These are phyloP conservation scores for Lacanobia oleracea DNA, from an alignment of 2,888 invertebrate species.

Conservation along the genomic window DNA sequence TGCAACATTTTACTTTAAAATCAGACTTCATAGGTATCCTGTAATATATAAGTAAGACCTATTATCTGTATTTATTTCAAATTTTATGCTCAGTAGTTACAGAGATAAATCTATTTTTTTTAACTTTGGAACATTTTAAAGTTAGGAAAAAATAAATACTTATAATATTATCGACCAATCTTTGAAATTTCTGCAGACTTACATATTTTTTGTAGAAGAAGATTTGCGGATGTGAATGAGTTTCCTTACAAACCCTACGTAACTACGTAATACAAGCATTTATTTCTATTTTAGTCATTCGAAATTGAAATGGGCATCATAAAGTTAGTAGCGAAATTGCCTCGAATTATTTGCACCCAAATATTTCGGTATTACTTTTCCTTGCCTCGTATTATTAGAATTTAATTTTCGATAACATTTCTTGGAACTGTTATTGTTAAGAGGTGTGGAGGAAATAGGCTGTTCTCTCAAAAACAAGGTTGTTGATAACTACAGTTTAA, in stretches of 20 bases:
- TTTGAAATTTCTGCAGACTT: no score
- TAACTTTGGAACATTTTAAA: no score
- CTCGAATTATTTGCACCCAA: slow-evolving; percentile 13
- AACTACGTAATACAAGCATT: slow-evolving; percentile 29
- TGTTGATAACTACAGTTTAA: not conserved
- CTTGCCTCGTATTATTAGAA: slow-evolving; percentile 2
- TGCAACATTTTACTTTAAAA: no score
- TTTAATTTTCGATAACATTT: not conserved
- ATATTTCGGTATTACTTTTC: slow-evolving; percentile 10
- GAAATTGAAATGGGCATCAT: slow-evolving; percentile 24
- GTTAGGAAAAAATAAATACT: no score
- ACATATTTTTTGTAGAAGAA: no score
- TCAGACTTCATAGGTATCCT: no score
- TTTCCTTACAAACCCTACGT: not conserved
- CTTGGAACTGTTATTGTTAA: not conserved
- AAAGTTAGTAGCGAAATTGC: slow-evolving; percentile 13
- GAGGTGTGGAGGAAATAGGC: not conserved
- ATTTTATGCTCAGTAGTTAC: no score
- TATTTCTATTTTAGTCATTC: slow-evolving; percentile 42
- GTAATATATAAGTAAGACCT: no score
- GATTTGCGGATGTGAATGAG: no score
- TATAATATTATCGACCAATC: no score
- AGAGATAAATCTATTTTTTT: no score
- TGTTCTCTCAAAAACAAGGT: not conserved
- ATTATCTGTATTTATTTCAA: no score